Conservation (phyloP, 92 coral and sea anemone species). For the Parazoanthus darwini region DNA sequence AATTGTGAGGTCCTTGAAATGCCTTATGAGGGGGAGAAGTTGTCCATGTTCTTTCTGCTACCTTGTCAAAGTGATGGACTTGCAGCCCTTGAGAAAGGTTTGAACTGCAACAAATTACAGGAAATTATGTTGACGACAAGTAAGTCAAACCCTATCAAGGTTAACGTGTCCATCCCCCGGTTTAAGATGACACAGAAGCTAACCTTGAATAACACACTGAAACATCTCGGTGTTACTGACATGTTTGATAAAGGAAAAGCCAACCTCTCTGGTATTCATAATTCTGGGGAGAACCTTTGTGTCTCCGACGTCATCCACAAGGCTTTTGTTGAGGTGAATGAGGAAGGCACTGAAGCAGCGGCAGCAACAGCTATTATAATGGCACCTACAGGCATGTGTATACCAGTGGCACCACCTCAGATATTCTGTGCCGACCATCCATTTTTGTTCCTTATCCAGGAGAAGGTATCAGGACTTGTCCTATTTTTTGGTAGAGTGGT, state of each 20-base stretch:
- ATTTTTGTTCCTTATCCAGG: slow-evolving; percentile 73
- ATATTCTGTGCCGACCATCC: slow-evolving; percentile 87
- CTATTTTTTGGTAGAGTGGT: slow-evolving; percentile 74
- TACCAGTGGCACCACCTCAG: slow-evolving; percentile 34
- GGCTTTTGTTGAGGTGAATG: slow-evolving; percentile 93
- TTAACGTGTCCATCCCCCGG: slow-evolving; percentile 82
- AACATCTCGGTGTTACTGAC: slow-evolving; percentile 66
- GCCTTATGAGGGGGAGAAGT: slow-evolving; percentile 66
- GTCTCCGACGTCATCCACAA: slow-evolving; percentile 77
- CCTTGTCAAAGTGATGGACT: slow-evolving; percentile 78
- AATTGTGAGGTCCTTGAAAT: slow-evolving; percentile 75
- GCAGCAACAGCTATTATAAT: slow-evolving; percentile 82
- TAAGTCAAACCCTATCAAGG: slow-evolving; percentile 49
- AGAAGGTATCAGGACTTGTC: slow-evolving; percentile 61
- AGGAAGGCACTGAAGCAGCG: slow-evolving; percentile 94
- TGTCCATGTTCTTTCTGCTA: slow-evolving; percentile 82
- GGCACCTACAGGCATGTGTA: slow-evolving; percentile 39
- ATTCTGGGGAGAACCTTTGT: slow-evolving; percentile 55
- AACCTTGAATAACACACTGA: slow-evolving; percentile 55
- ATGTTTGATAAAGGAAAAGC: slow-evolving; percentile 72
- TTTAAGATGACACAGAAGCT: slow-evolving; percentile 73
- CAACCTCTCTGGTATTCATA: slow-evolving; percentile 70
- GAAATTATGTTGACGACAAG: slow-evolving; percentile 42
- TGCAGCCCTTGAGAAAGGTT: slow-evolving; percentile 62
- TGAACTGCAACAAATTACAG: slow-evolving; percentile 54